Evolutionary conservation across 2,888 invertebrate species (phyloP), one percentile per base, ranked within the genome.

Genomic region (Campoplex capitator): DNA sequence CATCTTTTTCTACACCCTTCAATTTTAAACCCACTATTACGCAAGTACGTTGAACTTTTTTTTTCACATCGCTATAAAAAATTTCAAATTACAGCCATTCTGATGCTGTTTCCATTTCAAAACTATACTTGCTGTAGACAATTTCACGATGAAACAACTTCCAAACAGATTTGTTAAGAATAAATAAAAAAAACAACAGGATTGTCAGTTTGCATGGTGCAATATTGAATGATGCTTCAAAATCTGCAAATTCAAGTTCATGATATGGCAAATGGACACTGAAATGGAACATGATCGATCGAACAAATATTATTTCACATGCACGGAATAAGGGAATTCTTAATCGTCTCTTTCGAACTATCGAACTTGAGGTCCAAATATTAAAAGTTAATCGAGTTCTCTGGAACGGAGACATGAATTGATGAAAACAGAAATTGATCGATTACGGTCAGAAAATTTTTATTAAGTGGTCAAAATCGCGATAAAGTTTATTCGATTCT

Each of bases 41-140:
- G 85, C 87, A 83, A 88, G 71, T 42, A 45, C 35, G 67, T 79
- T 45, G 38, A 82, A 78, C 48, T 42, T 38, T 83, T 38, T 83
- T 38, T 71, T 54, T 18, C 23, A 45, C 32, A 11, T 54, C 42
- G 56, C 13, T 76, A 23, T n/a, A 56, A 58, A 71, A 28, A 42
- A 38, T n/a, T 54, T 58, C 28, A 76, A 67, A 54, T 51, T 54
- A 11, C 32, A 8, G 48, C 13, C 42, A 74, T 81, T 83, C 65
- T 62, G 3, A 56, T 77, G 75, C 68, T 32, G 18, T 58, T 51
- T 58, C 35, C 23, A n/a, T 42, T 42, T 51, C 18, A 23, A 42
- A 62, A 23, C 9, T 62, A 23, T 23, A 62, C 75, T 62, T 75
- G 28, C 42, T 65, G 65, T 48, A 23, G 8, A 62, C 35, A 48